phyloP scores from a whole-genome alignment of 2,888 invertebrate species.

The Nemurella pictetii region DNA sequence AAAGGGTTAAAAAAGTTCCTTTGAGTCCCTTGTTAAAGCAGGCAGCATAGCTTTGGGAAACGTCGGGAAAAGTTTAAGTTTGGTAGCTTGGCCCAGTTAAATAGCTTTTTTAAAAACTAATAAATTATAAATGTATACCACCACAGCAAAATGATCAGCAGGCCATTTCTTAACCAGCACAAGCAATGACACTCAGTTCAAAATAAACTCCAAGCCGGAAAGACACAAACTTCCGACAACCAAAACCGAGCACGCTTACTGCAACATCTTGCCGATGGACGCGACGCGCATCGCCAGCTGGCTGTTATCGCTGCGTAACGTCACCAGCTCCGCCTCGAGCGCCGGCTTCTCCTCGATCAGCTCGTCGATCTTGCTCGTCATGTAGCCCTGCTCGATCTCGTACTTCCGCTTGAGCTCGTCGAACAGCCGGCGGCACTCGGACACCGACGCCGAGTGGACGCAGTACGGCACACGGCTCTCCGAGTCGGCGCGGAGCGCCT shows the following conservation, averaged over 20 bases:
- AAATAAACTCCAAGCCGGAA: no score
- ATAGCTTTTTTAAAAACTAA: no score
- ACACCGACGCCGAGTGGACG: constrained; percentile 67
- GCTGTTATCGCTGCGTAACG: constrained; percentile 54
- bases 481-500: constrained; percentile 58
- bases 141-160: no score
- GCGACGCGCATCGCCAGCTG: constrained; percentile 58
- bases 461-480: constrained; percentile 64
- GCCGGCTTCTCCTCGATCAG: constrained; percentile 54
- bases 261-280: constrained; percentile 60
- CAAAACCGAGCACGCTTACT: constrained; percentile 54
- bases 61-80: no score
- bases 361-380: constrained; percentile 58
- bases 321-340: constrained; percentile 56
- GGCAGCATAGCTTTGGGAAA: no score
- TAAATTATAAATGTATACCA: no score
- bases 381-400: constrained; percentile 66
- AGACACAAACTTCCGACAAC: no score
- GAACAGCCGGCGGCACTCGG: constrained; percentile 73
- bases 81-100: no score
- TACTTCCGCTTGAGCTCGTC: constrained; percentile 77
- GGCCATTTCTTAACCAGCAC: no score
- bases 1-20: no score
- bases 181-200: no score
- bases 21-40: no score